phyloP scores from a whole-genome alignment of 2,113 vertebrate genomes.

The Accipiter virgatus region DNA sequence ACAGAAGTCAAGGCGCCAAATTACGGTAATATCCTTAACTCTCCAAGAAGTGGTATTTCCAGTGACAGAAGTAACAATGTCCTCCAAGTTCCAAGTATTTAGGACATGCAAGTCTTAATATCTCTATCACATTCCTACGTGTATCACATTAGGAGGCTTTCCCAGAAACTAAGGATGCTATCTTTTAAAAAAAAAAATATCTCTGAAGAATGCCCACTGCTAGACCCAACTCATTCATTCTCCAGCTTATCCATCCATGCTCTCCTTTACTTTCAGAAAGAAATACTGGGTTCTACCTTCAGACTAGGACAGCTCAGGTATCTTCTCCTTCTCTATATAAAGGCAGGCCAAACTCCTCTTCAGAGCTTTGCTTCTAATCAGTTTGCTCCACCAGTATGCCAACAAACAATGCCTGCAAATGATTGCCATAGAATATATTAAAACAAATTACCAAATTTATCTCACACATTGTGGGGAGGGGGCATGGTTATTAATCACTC shows the following conservation, averaged over 20 bases:
- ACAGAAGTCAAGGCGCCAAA: neutral
- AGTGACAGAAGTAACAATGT: neutral
- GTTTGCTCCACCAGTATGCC: neutral
- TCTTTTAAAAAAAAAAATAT: neutral
- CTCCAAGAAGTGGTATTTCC: neutral
- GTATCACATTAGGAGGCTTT: neutral
- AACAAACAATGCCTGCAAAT: neutral
- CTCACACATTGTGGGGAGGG: accelerated
- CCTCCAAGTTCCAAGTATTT: neutral
- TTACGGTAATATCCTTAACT: neutral
- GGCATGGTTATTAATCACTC: neutral
- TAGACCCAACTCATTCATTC: neutral
- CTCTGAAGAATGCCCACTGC: neutral
- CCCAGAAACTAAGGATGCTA: neutral
- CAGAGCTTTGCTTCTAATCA: neutral
- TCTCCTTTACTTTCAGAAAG: neutral
- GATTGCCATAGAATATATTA: neutral
- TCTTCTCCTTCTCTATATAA: neutral
- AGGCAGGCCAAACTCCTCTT: neutral
- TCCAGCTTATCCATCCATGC: neutral
- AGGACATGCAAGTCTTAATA: neutral
- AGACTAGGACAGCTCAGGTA: neutral
- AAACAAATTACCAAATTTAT: neutral
- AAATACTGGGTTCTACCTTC: neutral
- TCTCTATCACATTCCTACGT: neutral